Evolutionary conservation across 1,140 invertebrate genomes (phyloP), one percentile per base, ranked within the genome.

Genomic region (Araneus ventricosus): DNA sequence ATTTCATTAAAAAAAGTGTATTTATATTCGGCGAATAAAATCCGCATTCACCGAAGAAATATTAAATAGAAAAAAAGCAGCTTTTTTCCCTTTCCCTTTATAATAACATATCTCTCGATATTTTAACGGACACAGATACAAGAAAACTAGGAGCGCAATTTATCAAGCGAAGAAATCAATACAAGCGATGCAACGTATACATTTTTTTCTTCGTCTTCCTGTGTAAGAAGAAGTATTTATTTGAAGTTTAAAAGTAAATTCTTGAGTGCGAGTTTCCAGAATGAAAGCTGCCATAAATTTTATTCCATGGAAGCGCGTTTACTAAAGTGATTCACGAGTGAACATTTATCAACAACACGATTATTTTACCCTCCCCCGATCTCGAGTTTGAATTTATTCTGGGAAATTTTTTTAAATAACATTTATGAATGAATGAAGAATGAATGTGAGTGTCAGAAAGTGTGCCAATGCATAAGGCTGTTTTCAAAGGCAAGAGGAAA

Each of bases 191-290:
- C 37, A 88, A 70, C 22, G n/a, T 52, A 84, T 45, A 70, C 14
- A 67, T 59, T 67, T 70, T 86, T 92, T 92, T 86, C 37, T 52
- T 86, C 30, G 5, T 39, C 37, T 24, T 88, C 24, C 59, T 70
- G 7, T 14, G 37, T 88, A 45, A 70, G 41, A 92, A 92, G 80
- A 70, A 92, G 82, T 82, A 86, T 86, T 92, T 92, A 92, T 92
- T 92, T 92, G 90, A 92, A 92, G 90, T 92, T 92, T 92, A 92
- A 92, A 92, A 92, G 90, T 92, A 92, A 92, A 92, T 92, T 92
- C 90, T 92, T 86, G 90, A 92, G 82, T 92, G 82, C 90, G 41
- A 85, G 90, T 45, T 86, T 92, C 90, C 61, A 75, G 37, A 85
- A 92, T 92, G 90, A 92, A 92, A 70, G 90, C 80, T 85, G 82